A percentile compares a stretch with the other conserved stretches of the same genome.
These are phyloP conservation scores for Diprion similis DNA, from an alignment of 1,140 invertebrate genomes.

Conservation along the genomic window DNA sequence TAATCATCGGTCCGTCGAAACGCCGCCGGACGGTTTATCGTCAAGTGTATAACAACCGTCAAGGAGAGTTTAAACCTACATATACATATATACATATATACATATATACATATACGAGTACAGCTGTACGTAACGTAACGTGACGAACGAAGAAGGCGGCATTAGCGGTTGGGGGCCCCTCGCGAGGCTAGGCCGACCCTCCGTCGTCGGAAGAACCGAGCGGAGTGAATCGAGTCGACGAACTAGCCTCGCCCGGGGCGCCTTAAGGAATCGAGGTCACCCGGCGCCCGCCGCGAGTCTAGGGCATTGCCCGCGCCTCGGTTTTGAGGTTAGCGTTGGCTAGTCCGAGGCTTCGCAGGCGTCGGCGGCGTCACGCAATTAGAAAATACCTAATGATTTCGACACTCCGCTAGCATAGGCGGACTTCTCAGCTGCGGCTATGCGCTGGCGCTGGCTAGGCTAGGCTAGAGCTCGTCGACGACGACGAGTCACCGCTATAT, in stretches of 20 bases:
- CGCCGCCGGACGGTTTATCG: too few relatives aligned
- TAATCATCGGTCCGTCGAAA: too few relatives aligned
- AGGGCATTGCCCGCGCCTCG: slow-evolving; percentile 54
- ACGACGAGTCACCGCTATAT: too few relatives aligned
- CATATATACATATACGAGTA: too few relatives aligned
- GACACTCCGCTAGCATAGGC: slow-evolving; percentile 8
- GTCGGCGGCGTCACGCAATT: slow-evolving; percentile 45
- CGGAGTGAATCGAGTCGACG: slow-evolving; percentile 34
- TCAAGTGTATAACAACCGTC: too few relatives aligned
- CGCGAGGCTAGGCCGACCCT: slow-evolving; percentile 43
- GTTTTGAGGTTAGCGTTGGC: slow-evolving; percentile 58
- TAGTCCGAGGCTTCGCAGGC: slow-evolving; percentile 31
- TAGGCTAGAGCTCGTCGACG: too few relatives aligned
- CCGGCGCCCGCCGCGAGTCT: slow-evolving; percentile 48
- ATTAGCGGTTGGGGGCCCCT: slow-evolving; percentile 36
- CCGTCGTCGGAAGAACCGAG: slow-evolving; percentile 18
- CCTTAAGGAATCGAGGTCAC: slow-evolving; percentile 52
- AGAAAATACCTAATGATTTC: slow-evolving; percentile 45
- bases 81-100: too few relatives aligned
- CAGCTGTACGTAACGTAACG: too few relatives aligned
- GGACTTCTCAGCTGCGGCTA: too few relatives aligned
- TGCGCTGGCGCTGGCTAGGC: too few relatives aligned
- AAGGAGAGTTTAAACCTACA: too few relatives aligned
- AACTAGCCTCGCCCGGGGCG: slow-evolving; percentile 29
- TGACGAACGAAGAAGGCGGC: neutral